These are phyloP conservation scores for Enteromius fasciolatus DNA, from an alignment of 2,797 vertebrate genomes.

Conservation along the genomic window DNA sequence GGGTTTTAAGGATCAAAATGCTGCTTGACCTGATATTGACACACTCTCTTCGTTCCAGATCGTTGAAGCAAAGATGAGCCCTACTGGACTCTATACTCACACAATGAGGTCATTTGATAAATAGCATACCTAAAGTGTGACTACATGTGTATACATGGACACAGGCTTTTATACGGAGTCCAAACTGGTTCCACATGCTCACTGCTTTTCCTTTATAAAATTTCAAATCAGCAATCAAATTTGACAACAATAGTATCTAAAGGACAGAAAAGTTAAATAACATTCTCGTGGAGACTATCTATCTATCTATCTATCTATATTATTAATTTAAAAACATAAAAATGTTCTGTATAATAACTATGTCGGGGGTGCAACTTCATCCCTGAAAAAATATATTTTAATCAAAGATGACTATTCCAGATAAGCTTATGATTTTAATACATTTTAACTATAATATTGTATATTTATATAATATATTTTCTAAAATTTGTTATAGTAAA, in stretches of 20 bases:
- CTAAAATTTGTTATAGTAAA: no score
- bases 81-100: slow-evolving; percentile 23
- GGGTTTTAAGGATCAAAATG: not conserved
- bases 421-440: not conserved
- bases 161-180: slow-evolving; percentile 12
- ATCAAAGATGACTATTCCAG: slow-evolving; percentile 1
- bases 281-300: not conserved
- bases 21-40: slow-evolving; percentile 18
- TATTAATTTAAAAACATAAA: no score
- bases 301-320: no score
- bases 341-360: not conserved
- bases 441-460: not conserved
- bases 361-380: not conserved
- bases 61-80: slow-evolving; percentile 42
- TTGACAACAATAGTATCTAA: not conserved
- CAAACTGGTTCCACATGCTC: not conserved
- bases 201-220: not conserved
- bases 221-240: slow-evolving; percentile 6
- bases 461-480: not conserved
- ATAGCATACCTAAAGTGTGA: slow-evolving; percentile 47
- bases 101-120: slow-evolving; percentile 47
- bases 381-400: not conserved
- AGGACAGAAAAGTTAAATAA: not conserved
- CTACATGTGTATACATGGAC: slow-evolving; percentile 5
- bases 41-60: slow-evolving; percentile 5